These are phyloP conservation scores for Tenthredo livida DNA, from an alignment of 2,888 invertebrate genomes.

Conservation along the genomic window DNA sequence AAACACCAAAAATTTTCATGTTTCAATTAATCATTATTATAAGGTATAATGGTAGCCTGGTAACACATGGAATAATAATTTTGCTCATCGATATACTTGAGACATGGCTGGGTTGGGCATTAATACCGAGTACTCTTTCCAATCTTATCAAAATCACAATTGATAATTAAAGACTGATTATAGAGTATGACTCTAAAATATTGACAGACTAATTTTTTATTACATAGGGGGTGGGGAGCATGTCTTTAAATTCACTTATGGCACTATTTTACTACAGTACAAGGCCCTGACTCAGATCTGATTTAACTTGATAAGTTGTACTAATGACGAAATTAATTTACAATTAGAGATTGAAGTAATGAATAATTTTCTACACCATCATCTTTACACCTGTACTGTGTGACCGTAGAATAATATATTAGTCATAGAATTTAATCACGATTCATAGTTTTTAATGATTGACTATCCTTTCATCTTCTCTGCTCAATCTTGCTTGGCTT, in stretches of 20 bases:
- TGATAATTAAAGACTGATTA: background rate
- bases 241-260: background rate
- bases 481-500: slow-evolving; percentile 61
- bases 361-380: background rate
- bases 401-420: background rate
- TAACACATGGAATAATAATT: background rate
- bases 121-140: background rate
- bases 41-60: background rate
- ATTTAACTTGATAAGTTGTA: background rate
- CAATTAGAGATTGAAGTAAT: background rate
- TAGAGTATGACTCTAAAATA: background rate
- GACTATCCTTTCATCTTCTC: slow-evolving; percentile 57
- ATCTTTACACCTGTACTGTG: slow-evolving; percentile 4
- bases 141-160: slow-evolving; percentile 5
- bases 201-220: background rate
- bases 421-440: background rate
- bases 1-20: background rate
- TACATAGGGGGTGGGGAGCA: background rate
- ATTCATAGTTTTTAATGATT: background rate
- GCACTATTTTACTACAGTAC: background rate
- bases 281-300: background rate
- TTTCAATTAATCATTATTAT: background rate
- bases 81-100: background rate
- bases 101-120: background rate
- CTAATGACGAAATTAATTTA: background rate